Conservation (phyloP, 2,888 invertebrate genomes). For the Sphaerophoria taeniata region DNA sequence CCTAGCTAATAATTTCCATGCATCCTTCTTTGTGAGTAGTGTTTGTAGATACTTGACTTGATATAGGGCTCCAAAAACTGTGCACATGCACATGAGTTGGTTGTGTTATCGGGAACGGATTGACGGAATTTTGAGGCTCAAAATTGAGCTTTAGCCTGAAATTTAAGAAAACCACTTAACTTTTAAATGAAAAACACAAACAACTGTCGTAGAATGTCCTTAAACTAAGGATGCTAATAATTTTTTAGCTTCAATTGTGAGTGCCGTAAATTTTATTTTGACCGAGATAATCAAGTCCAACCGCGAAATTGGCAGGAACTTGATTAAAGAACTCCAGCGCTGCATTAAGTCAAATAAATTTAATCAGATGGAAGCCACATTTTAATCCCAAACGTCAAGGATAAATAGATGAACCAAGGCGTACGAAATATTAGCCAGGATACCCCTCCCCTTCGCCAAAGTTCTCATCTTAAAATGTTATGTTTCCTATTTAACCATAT, state of each 20-base stretch:
- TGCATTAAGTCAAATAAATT: constrained; percentile 49
- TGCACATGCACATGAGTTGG: constrained; percentile 26
- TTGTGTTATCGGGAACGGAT: not conserved
- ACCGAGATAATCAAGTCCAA: not conserved
- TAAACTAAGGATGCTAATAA: too few relatives aligned
- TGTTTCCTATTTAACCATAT: constrained; percentile 67
- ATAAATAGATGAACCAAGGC: constrained; percentile 49
- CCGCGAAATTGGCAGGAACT: constrained; percentile 4
- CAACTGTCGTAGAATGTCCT: too few relatives aligned
- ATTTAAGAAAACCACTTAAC: too few relatives aligned
- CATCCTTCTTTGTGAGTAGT: constrained; percentile 1
- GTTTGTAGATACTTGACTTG: constrained; percentile 5
- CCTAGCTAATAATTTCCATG: constrained; percentile 58
- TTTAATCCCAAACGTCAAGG: constrained; percentile 53
- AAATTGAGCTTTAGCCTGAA: too few relatives aligned
- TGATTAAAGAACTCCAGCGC: constrained; percentile 38
- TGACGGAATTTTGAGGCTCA: not conserved
- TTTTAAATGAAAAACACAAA: too few relatives aligned
- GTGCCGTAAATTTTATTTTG: too few relatives aligned
- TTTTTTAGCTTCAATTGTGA: too few relatives aligned
- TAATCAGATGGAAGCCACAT: constrained; percentile 65
- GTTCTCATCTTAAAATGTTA: constrained; percentile 43
- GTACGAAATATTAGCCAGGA: constrained; percentile 19
- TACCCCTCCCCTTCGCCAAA: constrained; percentile 16
- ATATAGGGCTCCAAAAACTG: not conserved